Evolutionary conservation across 2,888 invertebrate genomes (phyloP), one percentile per base, ranked within the genome.

Genomic region (Dromius quadrimaculatus): DNA sequence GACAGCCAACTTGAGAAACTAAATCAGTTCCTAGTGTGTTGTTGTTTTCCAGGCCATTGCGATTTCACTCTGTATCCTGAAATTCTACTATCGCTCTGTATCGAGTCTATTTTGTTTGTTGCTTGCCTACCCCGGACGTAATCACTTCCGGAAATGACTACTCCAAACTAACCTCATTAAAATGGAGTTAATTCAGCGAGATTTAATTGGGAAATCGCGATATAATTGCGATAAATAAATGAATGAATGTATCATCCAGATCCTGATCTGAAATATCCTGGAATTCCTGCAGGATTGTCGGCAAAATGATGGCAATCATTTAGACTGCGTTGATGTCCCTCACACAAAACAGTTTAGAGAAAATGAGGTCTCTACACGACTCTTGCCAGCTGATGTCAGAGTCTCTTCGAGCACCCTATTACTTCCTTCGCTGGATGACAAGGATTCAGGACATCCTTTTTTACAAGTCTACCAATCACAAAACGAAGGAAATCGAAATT

Each of bases 271-370:
- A 22, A n/a, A 1, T 11, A n/a, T n/a, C 4, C 20, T 22, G 20
- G 8, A 3, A 20, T 47, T 19, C n/a, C 4, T 11, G 47, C 22
- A 9, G 19, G n/a, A 4, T 2, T 9, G 19, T 19, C 2, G 22
- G 5, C 47, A 47, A 22, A 19, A 47, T 22, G 47, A 47, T 20
- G 47, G 47, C 47, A 47, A 47, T 47, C 47, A 47, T 47, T 22
- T 36, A 32, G 11, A 34, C 34, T 17, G 34, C 34, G 57, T 59
- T 59, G 34, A 36, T 59, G 34, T 34, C 34, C 11, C 57, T 36
- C 50, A 50, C 54, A 66, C 54, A 66, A 50, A 66, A 66, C 54
- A 66, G 54, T 50, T 66, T 54, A 50, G 54, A 66, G 54, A 50
- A 54, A 54, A 54, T 66, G 38, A 11, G 38, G 54, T 66, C 54